Base-by-base conservation (phyloP, 2,888 invertebrate genomes). In the Iselma pallidipennis region DNA sequence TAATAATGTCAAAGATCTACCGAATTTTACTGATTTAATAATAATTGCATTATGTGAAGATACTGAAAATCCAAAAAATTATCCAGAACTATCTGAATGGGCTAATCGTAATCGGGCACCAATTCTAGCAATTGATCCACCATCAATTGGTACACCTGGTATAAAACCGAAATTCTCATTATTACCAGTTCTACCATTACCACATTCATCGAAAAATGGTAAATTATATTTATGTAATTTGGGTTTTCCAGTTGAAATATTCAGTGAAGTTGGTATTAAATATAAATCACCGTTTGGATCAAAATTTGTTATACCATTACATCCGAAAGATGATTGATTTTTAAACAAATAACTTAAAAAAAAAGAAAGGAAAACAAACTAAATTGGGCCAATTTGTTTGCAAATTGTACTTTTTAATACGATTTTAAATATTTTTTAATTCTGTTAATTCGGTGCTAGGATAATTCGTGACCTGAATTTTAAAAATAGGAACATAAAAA, bases 231-330 rank as follows among this genome's bases (percentile, higher is more conserved):
- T 95, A 68, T 93, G 92, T 79, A 92, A 95, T 84, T 85, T 95
- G 75, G 92, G 91, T 70, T 86, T 95, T 76, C 95, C 96, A 26
- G 84, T 87, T 69, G 87, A 87, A 78, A 86, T 94, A 73, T 94
- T 91, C 83, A 83, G 85, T 55, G 89, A 90, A 73, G 88, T 89
- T 70, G 89, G 90, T 58, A 89, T 95, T 65, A 85, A 85, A 67
- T 96, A 95, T 83, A 87, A 88, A 74, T 91, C 94, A 68, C 95
- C 95, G 6, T 96, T 95, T 75, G 91, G 91, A 57, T 88, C 91
- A 58, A 92, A 92, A 82, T 91, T 91, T 82, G 89, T 91, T 71
- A 90, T 92, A 81, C 90, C 92, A 50, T 83, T 92, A 71, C 88
- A 90, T 78, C 81, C 81, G 12, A 77, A 74, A 59, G 74, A 76